phyloP scores from a whole-genome alignment of 2,797 vertebrate genomes.

The Macrochelys suwanniensis region DNA sequence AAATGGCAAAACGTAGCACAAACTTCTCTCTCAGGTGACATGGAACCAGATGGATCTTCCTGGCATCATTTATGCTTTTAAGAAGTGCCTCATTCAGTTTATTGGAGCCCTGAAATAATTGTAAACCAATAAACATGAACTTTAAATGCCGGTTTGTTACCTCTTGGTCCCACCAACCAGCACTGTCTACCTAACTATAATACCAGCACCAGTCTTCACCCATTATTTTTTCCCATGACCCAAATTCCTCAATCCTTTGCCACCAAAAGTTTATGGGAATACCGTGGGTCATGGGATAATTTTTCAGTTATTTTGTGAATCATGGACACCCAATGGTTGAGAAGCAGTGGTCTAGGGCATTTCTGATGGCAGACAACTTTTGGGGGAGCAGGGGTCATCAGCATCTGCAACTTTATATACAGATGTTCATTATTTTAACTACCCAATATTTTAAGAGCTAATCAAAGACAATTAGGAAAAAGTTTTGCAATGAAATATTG shows the following conservation, averaged over 20 bases:
- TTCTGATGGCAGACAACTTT: slow-evolving; percentile 21
- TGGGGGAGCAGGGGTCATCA: not conserved
- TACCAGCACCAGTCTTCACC: not conserved
- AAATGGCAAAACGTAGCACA: slow-evolving; percentile 93
- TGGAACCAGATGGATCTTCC: slow-evolving; percentile 93
- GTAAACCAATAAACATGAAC: not conserved
- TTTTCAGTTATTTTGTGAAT: not conserved
- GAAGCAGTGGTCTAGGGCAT: not conserved
- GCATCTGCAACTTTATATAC: not conserved
- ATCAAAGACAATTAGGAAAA: not conserved
- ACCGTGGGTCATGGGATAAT: not conserved
- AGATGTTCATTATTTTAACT: not conserved
- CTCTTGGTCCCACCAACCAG: not conserved
- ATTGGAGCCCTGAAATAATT: slow-evolving; percentile 88
- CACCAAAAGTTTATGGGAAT: not conserved
- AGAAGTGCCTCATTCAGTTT: slow-evolving; percentile 90
- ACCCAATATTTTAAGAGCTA: not conserved
- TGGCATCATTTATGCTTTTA: slow-evolving; percentile 87
- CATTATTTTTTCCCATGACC: not conserved
- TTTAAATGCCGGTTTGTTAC: slow-evolving; percentile 29
- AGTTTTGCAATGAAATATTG: not conserved
- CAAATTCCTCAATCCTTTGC: not conserved
- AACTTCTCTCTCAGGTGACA: slow-evolving; percentile 89
- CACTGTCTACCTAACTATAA: not conserved
- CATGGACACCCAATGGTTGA: not conserved